Conservation (phyloP, 1,140 invertebrate genomes). For the Drosophila chauvacae region DNA sequence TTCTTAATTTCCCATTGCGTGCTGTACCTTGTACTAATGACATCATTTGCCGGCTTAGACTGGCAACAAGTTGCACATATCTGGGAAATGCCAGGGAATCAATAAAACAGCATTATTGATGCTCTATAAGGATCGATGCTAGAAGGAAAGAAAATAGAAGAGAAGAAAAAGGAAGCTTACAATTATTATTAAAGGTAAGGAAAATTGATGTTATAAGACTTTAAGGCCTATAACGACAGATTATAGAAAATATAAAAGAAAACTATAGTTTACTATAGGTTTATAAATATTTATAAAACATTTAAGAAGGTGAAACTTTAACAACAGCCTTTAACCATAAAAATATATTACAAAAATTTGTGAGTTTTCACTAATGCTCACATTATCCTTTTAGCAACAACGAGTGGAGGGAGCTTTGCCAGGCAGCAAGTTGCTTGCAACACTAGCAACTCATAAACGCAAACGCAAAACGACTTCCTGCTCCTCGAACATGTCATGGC, state of each 20-base stretch:
- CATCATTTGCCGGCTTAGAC: conserved; percentile 65
- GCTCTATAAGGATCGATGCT: conserved; percentile 27
- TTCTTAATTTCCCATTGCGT: conserved; percentile 74
- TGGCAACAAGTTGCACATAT: conserved; percentile 18
- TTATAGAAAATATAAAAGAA: not conserved
- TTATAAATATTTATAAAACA: not conserved
- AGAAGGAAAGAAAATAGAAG: not conserved
- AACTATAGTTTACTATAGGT: rapidly evolving
- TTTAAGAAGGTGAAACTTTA: not conserved
- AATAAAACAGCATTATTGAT: conserved; percentile 20
- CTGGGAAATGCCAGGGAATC: conserved; percentile 14
- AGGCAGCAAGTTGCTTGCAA: conserved; percentile 60
- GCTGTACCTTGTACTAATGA: conserved; percentile 61
- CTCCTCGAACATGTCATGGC: conserved; percentile 78
- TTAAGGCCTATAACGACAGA: no score
- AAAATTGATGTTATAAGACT: not conserved
- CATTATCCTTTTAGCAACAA: conserved; percentile 27
- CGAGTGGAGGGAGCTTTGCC: conserved; percentile 62
- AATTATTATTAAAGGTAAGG: not conserved
- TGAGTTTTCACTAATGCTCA: not conserved
- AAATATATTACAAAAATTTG: not conserved
- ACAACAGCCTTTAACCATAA: not conserved
- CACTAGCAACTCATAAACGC: conserved; percentile 74
- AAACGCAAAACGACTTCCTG: conserved; percentile 79
- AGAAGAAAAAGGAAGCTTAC: not conserved